Conservation (phyloP, 2,888 invertebrate genomes). For the Syritta pipiens region DNA sequence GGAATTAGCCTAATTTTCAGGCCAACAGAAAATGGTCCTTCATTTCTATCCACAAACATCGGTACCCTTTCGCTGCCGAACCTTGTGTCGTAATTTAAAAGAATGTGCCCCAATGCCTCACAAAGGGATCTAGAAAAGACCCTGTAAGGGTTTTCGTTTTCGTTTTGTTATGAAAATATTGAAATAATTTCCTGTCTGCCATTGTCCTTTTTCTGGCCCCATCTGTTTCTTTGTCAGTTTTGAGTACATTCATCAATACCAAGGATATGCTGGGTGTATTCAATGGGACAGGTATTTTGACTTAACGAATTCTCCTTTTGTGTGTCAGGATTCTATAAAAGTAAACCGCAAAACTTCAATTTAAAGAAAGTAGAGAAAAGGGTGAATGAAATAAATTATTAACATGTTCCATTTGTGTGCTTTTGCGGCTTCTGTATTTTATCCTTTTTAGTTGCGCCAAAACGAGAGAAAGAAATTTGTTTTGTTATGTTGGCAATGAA, state of each 20-base stretch:
- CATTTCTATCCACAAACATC: no score
- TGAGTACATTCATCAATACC: slow-evolving; percentile 8
- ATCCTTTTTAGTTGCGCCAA: slow-evolving; percentile 10
- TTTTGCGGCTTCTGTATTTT: slow-evolving; percentile 3
- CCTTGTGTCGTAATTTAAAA: neutral
- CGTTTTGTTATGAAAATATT: slow-evolving; percentile 23
- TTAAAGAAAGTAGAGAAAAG: neutral
- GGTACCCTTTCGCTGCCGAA: no score
- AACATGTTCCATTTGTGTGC: slow-evolving; percentile 2
- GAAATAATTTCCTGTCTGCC: slow-evolving; percentile 41
- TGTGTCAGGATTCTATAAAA: neutral
- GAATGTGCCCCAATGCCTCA: neutral
- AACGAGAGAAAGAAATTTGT: neutral
- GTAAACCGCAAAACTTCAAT: slow-evolving; percentile 19
- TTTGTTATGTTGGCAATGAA: neutral
- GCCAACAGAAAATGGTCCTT: no score
- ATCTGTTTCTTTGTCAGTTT: slow-evolving; percentile 11
- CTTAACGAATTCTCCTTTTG: slow-evolving; percentile 9
- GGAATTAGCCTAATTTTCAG: no score
- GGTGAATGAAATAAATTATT: slow-evolving; percentile 12
- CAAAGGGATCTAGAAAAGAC: neutral
- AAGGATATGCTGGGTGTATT: slow-evolving; percentile 1
- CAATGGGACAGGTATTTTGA: slow-evolving; percentile 16
- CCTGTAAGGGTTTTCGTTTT: slow-evolving; percentile 2
- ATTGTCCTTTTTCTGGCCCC: neutral